Evolutionary conservation across 2,888 invertebrate species (phyloP), one percentile per base, ranked within the genome.

Genomic region (Brachycybe producta): DNA sequence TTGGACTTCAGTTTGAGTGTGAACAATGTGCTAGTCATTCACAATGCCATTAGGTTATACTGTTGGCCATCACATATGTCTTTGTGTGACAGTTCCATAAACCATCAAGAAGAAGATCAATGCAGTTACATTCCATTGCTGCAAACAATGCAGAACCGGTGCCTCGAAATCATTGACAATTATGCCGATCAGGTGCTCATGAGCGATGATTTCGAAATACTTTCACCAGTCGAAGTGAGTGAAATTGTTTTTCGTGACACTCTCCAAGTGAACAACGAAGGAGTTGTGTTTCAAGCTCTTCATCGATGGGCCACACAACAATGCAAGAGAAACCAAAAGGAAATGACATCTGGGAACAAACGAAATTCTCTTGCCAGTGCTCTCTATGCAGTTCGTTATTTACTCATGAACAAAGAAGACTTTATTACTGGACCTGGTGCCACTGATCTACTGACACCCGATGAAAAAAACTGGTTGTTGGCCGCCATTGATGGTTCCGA

Each of bases 1-100:
- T 71, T 85, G 35, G 77, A 78, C 56, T 72, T 72, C 50, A 75
- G 79, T 64, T 65, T 84, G 27, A 74, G 73, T 52, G 71, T 74
- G 3, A 71, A 73, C 17, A 81, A 77, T 44, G 81, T 80, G 1
- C 71, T 84, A 2, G 73, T 76, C 58, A 75, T 82, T 46, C n/a
- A n/a, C n/a, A n/a, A n/a, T n/a, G n/a, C n/a, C n/a, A n/a, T n/a
- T n/a, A n/a, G n/a, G n/a, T n/a, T n/a, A n/a, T n/a, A n/a, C n/a
- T n/a, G n/a, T n/a, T n/a, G n/a, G n/a, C n/a, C n/a, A n/a, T n/a
- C n/a, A n/a, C n/a, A n/a, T n/a, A n/a, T n/a, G n/a, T n/a, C n/a
- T n/a, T n/a, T n/a, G n/a, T n/a, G n/a, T n/a, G n/a, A n/a, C n/a
- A n/a, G n/a, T n/a, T n/a, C n/a, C n/a, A n/a, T n/a, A n/a, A n/a